These are phyloP conservation scores for Tricholauxania praeusta DNA, from an alignment of 2,888 invertebrate species.

Conservation along the genomic window DNA sequence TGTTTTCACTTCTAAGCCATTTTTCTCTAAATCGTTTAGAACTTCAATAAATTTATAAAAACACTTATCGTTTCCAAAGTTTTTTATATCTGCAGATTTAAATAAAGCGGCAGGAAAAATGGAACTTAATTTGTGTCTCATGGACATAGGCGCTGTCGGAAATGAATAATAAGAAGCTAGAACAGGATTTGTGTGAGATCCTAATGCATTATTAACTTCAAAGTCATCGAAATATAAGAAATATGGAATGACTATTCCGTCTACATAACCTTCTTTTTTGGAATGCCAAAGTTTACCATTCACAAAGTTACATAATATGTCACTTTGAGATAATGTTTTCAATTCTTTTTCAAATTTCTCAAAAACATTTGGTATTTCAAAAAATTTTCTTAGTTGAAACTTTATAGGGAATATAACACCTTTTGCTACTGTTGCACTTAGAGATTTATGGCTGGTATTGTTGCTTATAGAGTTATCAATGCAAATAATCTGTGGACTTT, in stretches of 20 bases:
- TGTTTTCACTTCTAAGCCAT: conserved; percentile 6
- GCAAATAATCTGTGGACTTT: not conserved
- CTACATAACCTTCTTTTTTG: not conserved
- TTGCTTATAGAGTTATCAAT: not conserved
- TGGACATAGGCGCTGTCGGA: not conserved
- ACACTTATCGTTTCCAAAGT: conserved; percentile 19
- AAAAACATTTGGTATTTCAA: not conserved
- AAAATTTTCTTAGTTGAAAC: conserved; percentile 3
- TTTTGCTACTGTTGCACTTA: not conserved
- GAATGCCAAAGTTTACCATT: not conserved
- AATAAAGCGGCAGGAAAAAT: conserved; percentile 11
- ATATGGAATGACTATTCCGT: not conserved
- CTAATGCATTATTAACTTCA: conserved; percentile 3
- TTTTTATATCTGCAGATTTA: conserved; percentile 13
- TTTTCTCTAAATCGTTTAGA: conserved; percentile 21
- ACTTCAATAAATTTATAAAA: conserved; percentile 26
- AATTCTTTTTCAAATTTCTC: conserved; percentile 1
- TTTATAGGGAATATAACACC: not conserved
- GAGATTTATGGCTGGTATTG: not conserved
- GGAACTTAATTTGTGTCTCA: not conserved
- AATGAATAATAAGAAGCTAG: conserved; percentile 6
- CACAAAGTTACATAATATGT: not conserved
- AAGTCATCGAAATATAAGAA: conserved; percentile 9
- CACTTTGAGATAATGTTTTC: not conserved
- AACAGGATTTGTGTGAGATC: not conserved